Evolutionary conservation across 1,140 invertebrate genomes (phyloP), one percentile per base, ranked within the genome.

Genomic region (Tachypleus tridentatus): DNA sequence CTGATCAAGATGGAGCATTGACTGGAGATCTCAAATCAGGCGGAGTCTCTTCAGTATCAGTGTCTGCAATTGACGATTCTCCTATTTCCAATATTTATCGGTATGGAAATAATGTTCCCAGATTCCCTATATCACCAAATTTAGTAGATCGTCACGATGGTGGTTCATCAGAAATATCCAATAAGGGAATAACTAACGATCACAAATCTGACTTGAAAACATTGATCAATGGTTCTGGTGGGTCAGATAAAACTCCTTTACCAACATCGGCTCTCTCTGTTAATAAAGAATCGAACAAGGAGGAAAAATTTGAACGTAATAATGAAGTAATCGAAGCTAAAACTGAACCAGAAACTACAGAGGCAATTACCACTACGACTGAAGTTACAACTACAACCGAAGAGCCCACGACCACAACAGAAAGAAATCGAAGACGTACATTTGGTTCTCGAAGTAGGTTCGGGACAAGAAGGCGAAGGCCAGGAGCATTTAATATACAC

Each of bases 301-400:
- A 29, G 29, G 29, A 29, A 29, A 29, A 29, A 29, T 29, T 29
- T 29, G 29, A 29, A 29, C 29, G 49, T 50, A 6, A 62, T 47
- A 64, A 63, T 29, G 61, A 58, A 10, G 62, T 64, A 0, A 57
- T 64, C 4, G 66, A 67, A 47, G 8, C 29, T 29, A 61, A 61
- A 53, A 58, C 60, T 4, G 57, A 61, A 6, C 50, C n/a, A 5
- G 51, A 53, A 62, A 62, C 61, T 47, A 5, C 53, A 4, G 60
- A 49, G 29, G 57, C 66, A 9, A 64, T 59, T 4, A 67, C 62
- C 47, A 61, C 62, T 5, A 61, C 52, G 57, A 48, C n/a, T 3
- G 52, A 60, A 7, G 49, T 59, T 7, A 50, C 66, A 8, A 67
- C 62, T 6, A 67, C 66, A 4, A 61, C 53, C 10, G 66, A 64